Evolutionary conservation across 2,113 vertebrate genomes (phyloP).

Genomic region (Phycodurus eques): DNA sequence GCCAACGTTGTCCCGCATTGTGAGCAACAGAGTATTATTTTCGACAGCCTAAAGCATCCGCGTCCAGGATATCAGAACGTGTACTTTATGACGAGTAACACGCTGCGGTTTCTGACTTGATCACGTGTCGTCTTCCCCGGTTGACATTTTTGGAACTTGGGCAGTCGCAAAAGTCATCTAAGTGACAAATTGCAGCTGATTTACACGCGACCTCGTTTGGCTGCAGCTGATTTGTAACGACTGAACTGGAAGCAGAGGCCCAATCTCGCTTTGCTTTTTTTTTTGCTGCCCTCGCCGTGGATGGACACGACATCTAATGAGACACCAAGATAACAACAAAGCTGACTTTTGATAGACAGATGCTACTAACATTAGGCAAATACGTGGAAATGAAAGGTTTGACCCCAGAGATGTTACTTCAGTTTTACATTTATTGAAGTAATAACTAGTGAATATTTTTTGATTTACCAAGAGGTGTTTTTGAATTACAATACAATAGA

Average conservation of each 20-base stretch:
- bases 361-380: not conserved
- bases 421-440: too few relatives aligned
- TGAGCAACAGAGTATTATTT: not conserved
- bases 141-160: constrained; percentile 9
- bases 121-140: not conserved
- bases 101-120: not conserved
- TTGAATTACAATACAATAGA: too few relatives aligned
- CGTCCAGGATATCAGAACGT: not conserved
- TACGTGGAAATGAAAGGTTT: too few relatives aligned
- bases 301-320: not conserved
- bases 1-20: not conserved
- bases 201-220: constrained; percentile 24
- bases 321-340: not conserved
- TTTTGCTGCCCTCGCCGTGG: not conserved
- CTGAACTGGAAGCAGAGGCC: constrained; percentile 10
- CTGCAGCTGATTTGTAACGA: not conserved
- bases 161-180: constrained; percentile 3
- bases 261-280: not conserved
- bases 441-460: too few relatives aligned
- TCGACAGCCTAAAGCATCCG: not conserved
- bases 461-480: too few relatives aligned
- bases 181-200: constrained; percentile 16
- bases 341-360: not conserved
- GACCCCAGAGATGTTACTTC: too few relatives aligned
- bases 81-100: not conserved